Conservation (phyloP, 2,113 vertebrate species). For the Tragulus kanchil region DNA sequence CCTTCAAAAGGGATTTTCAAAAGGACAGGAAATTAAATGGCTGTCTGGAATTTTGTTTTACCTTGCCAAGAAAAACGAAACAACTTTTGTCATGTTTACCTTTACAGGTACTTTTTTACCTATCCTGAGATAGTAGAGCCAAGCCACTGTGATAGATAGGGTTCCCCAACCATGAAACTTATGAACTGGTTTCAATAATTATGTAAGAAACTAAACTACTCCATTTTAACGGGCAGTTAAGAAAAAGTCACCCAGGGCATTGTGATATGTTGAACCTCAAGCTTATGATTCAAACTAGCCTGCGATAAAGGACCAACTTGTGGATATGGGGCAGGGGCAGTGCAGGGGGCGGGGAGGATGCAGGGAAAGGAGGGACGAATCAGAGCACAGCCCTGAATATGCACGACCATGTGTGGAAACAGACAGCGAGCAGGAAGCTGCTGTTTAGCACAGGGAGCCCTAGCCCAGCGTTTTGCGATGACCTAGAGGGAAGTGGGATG, state of each 20-base stretch:
- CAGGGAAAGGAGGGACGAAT: neutral
- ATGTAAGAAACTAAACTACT: neutral
- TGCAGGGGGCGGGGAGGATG: neutral
- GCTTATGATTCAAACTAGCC: neutral
- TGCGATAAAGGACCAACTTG: neutral
- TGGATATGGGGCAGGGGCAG: neutral
- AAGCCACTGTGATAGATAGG: neutral
- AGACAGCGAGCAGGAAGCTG: neutral
- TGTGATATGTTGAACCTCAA: neutral
- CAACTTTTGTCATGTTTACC: neutral
- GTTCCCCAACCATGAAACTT: neutral
- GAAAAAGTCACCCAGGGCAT: neutral
- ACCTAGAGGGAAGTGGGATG: neutral
- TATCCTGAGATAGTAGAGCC: slow-evolving; percentile 16
- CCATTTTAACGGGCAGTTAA: slow-evolving; percentile 2
- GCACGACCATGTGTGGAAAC: neutral
- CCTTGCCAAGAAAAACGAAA: neutral
- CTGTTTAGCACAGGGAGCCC: neutral
- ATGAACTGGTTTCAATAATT: neutral
- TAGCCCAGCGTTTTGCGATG: neutral
- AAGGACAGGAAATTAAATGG: slow-evolving; percentile 38
- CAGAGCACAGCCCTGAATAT: neutral
- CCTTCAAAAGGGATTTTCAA: slow-evolving; percentile 59
- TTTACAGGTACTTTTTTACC: slow-evolving; percentile 13
- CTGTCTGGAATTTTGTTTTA: neutral